Percentiles rank a stretch among this genome's conserved stretches.
Evolutionary conservation across 2,888 invertebrate species (phyloP).

Genomic region (Cataglyphis albicans): DNA sequence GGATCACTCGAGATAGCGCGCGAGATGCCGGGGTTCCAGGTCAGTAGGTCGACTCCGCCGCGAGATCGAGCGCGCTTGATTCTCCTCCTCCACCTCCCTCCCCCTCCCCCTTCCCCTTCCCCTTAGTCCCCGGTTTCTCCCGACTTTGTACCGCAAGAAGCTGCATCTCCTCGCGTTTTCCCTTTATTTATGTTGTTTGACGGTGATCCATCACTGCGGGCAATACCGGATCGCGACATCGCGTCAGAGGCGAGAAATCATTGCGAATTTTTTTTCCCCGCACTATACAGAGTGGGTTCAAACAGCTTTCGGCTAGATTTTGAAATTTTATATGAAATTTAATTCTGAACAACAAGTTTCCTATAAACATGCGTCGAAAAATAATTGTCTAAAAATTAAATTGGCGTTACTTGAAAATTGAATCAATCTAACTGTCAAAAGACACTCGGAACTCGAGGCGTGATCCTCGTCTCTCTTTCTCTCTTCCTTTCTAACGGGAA

Average conservation of each 20-base stretch:
- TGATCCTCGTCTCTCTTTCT: not conserved
- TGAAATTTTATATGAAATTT: too few relatives aligned
- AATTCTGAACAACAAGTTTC: too few relatives aligned
- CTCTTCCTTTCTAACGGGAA: not conserved
- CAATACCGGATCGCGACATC: not conserved
- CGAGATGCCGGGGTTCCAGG: constrained; percentile 45
- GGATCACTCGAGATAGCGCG: constrained; percentile 60
- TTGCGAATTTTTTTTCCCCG: not conserved
- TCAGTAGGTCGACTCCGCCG: constrained; percentile 52
- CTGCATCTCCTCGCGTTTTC: not conserved
- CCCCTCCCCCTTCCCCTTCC: not conserved
- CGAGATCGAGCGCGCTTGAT: constrained; percentile 6
- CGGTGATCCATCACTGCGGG: not conserved
- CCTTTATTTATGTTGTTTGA: not conserved
- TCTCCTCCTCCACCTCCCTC: not conserved
- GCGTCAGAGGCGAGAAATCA: not conserved
- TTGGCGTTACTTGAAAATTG: not conserved
- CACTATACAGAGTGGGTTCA: too few relatives aligned
- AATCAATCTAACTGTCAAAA: constrained; percentile 22
- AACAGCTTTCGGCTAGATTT: too few relatives aligned
- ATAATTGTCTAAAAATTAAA: not conserved
- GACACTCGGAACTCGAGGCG: not conserved
- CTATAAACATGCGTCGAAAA: too few relatives aligned
- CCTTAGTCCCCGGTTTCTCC: not conserved
- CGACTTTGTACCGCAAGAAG: constrained; percentile 12